Base-by-base conservation (phyloP, 2,113 vertebrate genomes). In the Paratilapia polleni region DNA sequence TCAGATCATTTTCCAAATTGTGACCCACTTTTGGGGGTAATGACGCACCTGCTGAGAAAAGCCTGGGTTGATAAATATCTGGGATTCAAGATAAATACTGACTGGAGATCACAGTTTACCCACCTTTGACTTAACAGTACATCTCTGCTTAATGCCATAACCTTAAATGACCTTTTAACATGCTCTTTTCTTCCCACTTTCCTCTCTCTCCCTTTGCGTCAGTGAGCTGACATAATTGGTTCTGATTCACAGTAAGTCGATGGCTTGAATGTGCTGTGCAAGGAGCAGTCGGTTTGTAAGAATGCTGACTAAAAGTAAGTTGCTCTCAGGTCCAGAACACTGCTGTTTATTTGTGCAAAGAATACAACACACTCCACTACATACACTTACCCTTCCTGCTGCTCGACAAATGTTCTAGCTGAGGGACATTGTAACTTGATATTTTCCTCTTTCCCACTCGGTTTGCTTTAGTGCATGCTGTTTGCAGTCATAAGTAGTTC, bases 181-280 rank as follows among this genome's bases (percentile, higher is more conserved):
- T 52, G 64, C 56, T 84, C 24, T 60, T 61, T 31, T 70, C 7
- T 57, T 52, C 76, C 54, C 38, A 60, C 3, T 24, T 36, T 28
- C 61, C 66, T 57, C 61, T 58, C 73, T 12, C 15, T 47, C 52
- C 74, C 54, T 38, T 62, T 90, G 84, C 78, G 70, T 64, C 62
- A 47, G 68, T 88, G 81, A 92, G 89, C 86, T 81, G 81, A 76
- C 49, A 7, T 91, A 89, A 93, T 91, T 92, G 89, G 74, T 85
- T 94, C 91, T 92, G 89, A 95, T 92, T 88, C 78, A 54, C 79
- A 70, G 3, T 63, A 41, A 83, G 90, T 93, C 75, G 26, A 84
- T 91, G 76, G 87, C 82, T 85, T 75, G 76, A 82, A 79, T 91
- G 82, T 87, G 85, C 81, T 60, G 86, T 54, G 84, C 75, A 0